Evolutionary conservation across 2,888 invertebrate genomes (phyloP).

Genomic region (Kuschelorhynchus macadamiae): DNA sequence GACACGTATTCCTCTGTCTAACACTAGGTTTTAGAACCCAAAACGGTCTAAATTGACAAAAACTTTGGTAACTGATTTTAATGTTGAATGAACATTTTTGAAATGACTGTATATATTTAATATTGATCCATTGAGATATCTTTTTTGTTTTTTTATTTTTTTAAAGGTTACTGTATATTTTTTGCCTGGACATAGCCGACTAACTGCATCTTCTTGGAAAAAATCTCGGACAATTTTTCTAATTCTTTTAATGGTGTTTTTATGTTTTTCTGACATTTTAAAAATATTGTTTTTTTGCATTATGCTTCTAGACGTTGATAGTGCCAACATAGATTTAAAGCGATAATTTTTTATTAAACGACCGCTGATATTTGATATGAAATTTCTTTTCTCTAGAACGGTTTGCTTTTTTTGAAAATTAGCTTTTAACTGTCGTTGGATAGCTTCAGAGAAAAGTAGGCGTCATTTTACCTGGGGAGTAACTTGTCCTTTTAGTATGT

Average conservation of each 20-base stretch:
- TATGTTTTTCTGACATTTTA: no score
- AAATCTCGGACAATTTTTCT: no score
- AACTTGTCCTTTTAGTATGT: constrained; percentile 22
- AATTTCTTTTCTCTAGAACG: constrained; percentile 15
- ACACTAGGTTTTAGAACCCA: constrained; percentile 24
- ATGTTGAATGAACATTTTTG: constrained; percentile 11
- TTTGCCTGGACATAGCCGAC: no score
- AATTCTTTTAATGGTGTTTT: no score
- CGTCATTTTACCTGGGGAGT: constrained; percentile 29
- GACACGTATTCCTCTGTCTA: constrained; percentile 26
- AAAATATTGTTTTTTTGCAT: no score
- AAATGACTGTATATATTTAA: neutral
- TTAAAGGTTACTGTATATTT: no score
- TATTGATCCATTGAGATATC: no score
- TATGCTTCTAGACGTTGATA: constrained; percentile 3
- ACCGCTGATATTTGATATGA: constrained; percentile 5
- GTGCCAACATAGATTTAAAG: neutral
- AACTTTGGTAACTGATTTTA: constrained; percentile 24
- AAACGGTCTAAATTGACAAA: constrained; percentile 32
- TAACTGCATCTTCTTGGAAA: no score
- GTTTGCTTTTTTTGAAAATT: constrained; percentile 23
- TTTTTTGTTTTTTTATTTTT: no score
- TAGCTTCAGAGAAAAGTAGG: constrained; percentile 15
- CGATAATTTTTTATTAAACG: constrained; percentile 20
- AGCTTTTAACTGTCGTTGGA: constrained; percentile 15